These are phyloP conservation scores for Strix occidentalis DNA, from an alignment of 2,797 vertebrate species.

Conservation along the genomic window DNA sequence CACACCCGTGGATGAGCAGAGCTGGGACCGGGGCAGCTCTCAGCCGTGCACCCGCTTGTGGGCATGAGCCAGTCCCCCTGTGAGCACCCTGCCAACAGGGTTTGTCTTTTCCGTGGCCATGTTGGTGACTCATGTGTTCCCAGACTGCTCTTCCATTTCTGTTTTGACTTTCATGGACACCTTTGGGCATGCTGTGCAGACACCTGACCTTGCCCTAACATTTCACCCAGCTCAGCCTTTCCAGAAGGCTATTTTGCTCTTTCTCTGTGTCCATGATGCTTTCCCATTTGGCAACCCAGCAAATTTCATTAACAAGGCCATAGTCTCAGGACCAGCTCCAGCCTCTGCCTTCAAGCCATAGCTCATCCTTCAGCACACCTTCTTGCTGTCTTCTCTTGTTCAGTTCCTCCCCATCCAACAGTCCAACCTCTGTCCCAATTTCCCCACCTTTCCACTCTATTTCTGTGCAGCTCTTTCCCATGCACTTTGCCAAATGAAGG, in stretches of 20 bases:
- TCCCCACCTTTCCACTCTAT: background rate
- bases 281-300: background rate
- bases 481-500: background rate
- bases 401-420: background rate
- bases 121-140: background rate
- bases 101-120: background rate
- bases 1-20: rapidly evolving
- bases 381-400: background rate
- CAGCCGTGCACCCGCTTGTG: rapidly evolving
- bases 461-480: background rate
- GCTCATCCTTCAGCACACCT: background rate
- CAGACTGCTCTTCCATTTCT: background rate
- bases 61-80: rapidly evolving
- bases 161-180: background rate
- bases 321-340: background rate
- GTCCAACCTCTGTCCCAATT: background rate
- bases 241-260: background rate
- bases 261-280: background rate
- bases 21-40: background rate
- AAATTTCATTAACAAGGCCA: background rate
- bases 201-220: background rate
- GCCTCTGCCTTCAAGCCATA: background rate
- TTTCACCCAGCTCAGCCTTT: background rate
- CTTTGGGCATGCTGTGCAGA: background rate
- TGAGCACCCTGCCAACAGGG: background rate